A percentile compares a stretch with the other conserved stretches of the same genome.
Evolutionary conservation across 2,113 vertebrate species (phyloP).

Genomic region (Saimiri boliviensis): DNA sequence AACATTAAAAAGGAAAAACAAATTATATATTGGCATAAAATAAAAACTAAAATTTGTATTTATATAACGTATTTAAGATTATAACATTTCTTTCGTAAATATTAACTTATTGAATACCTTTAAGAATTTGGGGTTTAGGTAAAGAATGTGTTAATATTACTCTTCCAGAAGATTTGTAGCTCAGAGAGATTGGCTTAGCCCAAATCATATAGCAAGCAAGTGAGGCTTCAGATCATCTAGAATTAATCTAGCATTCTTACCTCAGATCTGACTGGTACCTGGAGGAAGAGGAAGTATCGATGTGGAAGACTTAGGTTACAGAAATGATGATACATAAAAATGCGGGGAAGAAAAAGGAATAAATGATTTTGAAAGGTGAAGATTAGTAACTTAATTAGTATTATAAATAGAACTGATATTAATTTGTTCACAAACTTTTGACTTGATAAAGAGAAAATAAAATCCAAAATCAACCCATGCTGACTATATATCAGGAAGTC

Average conservation of each 20-base stretch:
- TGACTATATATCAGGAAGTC: background rate
- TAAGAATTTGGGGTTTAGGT: background rate
- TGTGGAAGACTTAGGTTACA: background rate
- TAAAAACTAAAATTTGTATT: background rate
- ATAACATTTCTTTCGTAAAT: background rate
- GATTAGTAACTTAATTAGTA: background rate
- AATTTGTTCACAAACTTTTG: background rate
- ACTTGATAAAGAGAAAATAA: background rate
- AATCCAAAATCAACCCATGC: background rate
- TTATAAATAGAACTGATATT: background rate
- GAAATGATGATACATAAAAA: background rate
- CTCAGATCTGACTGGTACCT: accelerated
- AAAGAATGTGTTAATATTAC: background rate
- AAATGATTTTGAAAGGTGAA: background rate
- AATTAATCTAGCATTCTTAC: background rate
- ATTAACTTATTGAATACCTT: background rate
- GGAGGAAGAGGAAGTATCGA: background rate
- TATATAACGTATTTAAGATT: background rate
- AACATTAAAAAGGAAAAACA: background rate
- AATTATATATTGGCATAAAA: background rate
- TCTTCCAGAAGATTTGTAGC: background rate
- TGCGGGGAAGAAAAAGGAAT: too few relatives aligned
- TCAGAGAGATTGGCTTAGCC: background rate
- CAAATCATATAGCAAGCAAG: background rate
- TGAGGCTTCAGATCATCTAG: background rate